Conservation (phyloP, 2,113 vertebrate genomes). For the Chamaetylas fuelleborni region DNA sequence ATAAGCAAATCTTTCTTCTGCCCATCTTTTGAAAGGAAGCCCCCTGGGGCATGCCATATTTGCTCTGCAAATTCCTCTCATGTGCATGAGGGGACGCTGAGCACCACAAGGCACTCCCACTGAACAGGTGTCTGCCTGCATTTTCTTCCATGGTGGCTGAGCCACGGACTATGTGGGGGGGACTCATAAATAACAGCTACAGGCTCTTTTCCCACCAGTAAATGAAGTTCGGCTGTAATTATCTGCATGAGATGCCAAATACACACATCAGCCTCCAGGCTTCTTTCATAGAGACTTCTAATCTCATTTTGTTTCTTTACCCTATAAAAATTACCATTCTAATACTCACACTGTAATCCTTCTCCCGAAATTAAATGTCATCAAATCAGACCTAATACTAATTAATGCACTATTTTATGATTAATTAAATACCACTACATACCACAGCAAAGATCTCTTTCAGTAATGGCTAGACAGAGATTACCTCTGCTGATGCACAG, state of each 20-base stretch:
- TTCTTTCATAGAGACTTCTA: not conserved
- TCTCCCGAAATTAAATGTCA: not conserved
- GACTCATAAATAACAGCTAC: not conserved
- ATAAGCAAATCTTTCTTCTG: not conserved
- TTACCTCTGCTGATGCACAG: not conserved
- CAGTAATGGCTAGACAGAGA: not conserved
- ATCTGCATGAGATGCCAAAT: not conserved
- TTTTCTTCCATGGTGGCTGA: not conserved
- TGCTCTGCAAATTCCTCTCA: not conserved
- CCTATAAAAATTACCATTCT: not conserved
- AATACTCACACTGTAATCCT: not conserved
- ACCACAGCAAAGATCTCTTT: not conserved
- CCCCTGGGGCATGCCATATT: rapidly evolving
- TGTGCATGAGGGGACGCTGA: not conserved
- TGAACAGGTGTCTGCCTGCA: not conserved
- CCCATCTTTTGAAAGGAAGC: not conserved
- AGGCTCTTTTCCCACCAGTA: not conserved
- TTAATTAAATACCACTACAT: not conserved
- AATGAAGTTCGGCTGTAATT: not conserved
- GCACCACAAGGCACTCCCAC: not conserved
- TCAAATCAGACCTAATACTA: not conserved
- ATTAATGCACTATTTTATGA: not conserved
- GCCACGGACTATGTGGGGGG: rapidly evolving
- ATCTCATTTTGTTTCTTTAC: not conserved
- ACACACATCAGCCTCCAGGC: not conserved